Evolutionary conservation across 1,140 invertebrate genomes (phyloP).

Genomic region (Atta cephalotes): DNA sequence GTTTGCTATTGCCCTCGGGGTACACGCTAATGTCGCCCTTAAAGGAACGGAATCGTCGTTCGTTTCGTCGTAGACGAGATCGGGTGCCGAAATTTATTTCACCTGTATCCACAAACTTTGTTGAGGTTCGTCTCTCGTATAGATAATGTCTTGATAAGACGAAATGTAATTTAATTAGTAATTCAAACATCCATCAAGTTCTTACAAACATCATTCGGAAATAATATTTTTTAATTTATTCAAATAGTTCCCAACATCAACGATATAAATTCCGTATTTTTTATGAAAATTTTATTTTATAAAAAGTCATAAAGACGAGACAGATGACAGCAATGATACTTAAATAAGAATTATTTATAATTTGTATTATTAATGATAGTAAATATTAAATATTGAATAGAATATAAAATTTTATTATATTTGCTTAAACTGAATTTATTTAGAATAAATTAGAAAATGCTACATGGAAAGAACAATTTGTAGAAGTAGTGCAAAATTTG

Average conservation of each 20-base stretch:
- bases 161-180: conserved; percentile 15
- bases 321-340: neutral
- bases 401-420: neutral
- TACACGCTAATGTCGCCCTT: conserved; percentile 55
- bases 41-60: conserved; percentile 52
- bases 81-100: conserved; percentile 37
- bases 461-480: neutral
- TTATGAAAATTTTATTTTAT: neutral
- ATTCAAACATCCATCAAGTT: conserved; percentile 6
- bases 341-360: conserved; percentile 11
- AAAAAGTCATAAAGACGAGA: neutral
- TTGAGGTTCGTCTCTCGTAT: neutral
- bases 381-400: neutral
- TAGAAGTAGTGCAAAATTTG: no score
- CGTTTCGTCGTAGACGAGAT: conserved; percentile 24
- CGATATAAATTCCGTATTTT: neutral
- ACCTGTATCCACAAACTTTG: conserved; percentile 17
- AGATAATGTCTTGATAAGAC: conserved; percentile 12
- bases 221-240: neutral
- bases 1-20: conserved; percentile 56
- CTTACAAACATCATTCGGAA: neutral
- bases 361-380: neutral
- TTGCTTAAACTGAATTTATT: neutral
- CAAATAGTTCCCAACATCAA: neutral
- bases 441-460: neutral